These are phyloP conservation scores for Tryphoninae sp. DNA, from an alignment of 2,888 invertebrate genomes.

Conservation along the genomic window DNA sequence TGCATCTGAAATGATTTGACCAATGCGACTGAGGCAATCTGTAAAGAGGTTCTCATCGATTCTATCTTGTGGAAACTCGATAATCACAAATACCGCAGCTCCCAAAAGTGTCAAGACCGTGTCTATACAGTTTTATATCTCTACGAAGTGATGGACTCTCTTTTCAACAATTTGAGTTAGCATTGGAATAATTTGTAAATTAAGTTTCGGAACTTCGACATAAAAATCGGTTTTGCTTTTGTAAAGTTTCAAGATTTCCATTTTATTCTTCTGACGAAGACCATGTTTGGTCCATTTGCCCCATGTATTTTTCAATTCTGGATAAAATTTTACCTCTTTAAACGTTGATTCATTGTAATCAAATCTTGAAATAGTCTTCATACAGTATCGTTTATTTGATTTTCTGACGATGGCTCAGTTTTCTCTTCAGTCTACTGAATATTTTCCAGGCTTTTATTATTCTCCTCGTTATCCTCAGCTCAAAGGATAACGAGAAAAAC, in stretches of 20 bases:
- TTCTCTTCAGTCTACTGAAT: background rate
- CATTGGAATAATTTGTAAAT: slow-evolving; percentile 45
- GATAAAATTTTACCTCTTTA: background rate
- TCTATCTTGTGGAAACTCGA: slow-evolving; percentile 43
- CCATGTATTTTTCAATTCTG: background rate
- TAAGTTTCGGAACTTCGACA: slow-evolving; percentile 40
- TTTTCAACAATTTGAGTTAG: slow-evolving; percentile 47
- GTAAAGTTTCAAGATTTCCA: background rate
- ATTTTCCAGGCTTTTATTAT: slow-evolving; percentile 3
- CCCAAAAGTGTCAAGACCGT: slow-evolving; percentile 43
- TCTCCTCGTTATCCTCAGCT: slow-evolving; percentile 9
- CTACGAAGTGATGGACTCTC: slow-evolving; percentile 11
- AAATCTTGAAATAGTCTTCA: background rate
- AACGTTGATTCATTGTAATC: background rate
- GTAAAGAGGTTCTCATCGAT: slow-evolving; percentile 33
- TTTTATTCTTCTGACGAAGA: background rate
- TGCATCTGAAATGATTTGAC: slow-evolving; percentile 48
- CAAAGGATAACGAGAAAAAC: slow-evolving; percentile 8
- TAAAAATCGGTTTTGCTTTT: slow-evolving; percentile 31
- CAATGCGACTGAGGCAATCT: slow-evolving; percentile 49
- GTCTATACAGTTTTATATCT: slow-evolving; percentile 44
- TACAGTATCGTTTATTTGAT: slow-evolving; percentile 9
- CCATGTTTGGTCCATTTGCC: background rate
- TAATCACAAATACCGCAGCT: slow-evolving; percentile 39
- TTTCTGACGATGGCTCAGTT: slow-evolving; percentile 21